Base-by-base conservation (phyloP, 2,888 invertebrate genomes). In the Apodemia zela region DNA sequence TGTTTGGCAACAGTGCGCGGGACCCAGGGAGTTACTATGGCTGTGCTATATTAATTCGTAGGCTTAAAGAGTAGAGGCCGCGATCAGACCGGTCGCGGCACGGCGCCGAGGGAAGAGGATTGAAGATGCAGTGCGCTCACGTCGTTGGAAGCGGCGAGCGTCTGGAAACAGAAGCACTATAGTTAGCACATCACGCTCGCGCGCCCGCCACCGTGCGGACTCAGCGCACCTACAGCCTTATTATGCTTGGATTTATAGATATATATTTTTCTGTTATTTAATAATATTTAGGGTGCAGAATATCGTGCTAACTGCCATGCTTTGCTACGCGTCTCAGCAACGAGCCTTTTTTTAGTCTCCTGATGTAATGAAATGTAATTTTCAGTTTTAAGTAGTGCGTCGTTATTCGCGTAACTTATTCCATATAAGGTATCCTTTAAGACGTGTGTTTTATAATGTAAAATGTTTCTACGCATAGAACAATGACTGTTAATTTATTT, bases 401-500 rank as follows among this genome's bases (percentile, higher is more conserved):
- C 81, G 79, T 81, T 83, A 82, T 81, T 81, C 83, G 82, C 79
- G 77, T 89, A 84, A 84, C 82, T 81, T 89, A 89, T 89, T 90
- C 89, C 90, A 87, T 83, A 76, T 89, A 88, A 88, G 84, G 51
- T 88, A 81, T 79, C 74, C 80, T 71, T 72, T 87, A 89, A 86
- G 85, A 80, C 80, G 87, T 85, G 86, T 88, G 82, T 84, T 85
- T 81, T 80, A 72, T 79, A 84, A 84, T 85, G 81, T 81, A 79
- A 76, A 78, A 79, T 87, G 86, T 85, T 81, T 81, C 78, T 82
- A 79, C 78, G 82, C 86, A 85, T 87, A 86, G 87, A 87, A 89
- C 86, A 81, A 88, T 85, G 87, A 89, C 85, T 89, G 87, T 88
- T 90, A 86, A 89, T 89, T 90, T 89, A 90, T 90, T 90, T 81